Evolutionary conservation across 2,888 invertebrate species (phyloP), one percentile per base, ranked within the genome.

Genomic region (Alviniconcha strummeri): DNA sequence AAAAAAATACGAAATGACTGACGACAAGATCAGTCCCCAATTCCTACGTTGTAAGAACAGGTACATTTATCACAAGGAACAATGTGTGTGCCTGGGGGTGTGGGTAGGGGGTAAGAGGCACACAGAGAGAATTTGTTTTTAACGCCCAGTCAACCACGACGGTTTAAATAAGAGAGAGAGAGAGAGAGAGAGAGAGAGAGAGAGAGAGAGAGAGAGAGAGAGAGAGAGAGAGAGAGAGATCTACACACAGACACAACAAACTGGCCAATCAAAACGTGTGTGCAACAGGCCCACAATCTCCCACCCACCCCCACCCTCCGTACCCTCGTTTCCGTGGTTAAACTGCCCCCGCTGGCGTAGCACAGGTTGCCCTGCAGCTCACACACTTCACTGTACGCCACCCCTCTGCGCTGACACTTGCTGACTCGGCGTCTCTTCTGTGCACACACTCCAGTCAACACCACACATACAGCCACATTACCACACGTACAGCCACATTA

Each of bases 141-240:
- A 64, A 64, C 64, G 15, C 36, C 36, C 36, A 36, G 0, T 36
- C 36, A 36, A 3, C 36, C 3, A 36, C 3, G 36, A 36, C 36
- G 36, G 36, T 36, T 36, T 36, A 15, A 13, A 52, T 0, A 76
- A 8, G 8, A 76, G 76, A 9, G 72, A 11, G 19, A n/a, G 72
- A n/a, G 72, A 54, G 19, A 56, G n/a, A 78, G 54, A 56, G n/a
- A 56, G 60, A 56, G 60, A n/a, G 36, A 9, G 36, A 60, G 19
- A 72, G 72, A 72, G 72, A 72, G 72, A 72, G 36, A 72, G 72
- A 72, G 36, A 72, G 72, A 36, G 72, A 72, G 15, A 72, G 72
- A 72, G 15, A 64, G 76, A 76, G 19, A 19, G 52, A 52, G 54
- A 19, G 54, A 76, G 15, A 54, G 76, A 76, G 54, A 76, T 6